Percentiles rank a stretch among this genome's conserved stretches.
These are phyloP conservation scores for Sylvilagus floridanus DNA, from an alignment of 2,797 vertebrate genomes.

Conservation along the genomic window DNA sequence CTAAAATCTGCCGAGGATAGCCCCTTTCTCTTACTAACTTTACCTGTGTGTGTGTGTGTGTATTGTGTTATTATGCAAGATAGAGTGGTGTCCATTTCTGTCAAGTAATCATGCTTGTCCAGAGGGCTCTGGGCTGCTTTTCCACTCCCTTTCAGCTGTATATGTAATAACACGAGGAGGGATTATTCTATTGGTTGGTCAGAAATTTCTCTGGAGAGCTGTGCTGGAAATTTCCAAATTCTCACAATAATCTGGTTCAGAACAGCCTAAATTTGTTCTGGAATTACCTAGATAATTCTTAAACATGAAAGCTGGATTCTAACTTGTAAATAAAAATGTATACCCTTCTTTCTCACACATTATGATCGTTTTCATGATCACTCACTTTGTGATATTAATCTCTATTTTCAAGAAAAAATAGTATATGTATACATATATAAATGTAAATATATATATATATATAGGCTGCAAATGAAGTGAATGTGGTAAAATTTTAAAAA, in stretches of 20 bases:
- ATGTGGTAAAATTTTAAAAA: too few relatives aligned
- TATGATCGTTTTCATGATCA: too few relatives aligned
- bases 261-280: neutral
- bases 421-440: too few relatives aligned
- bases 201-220: neutral
- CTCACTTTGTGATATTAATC: too few relatives aligned
- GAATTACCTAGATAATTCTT: neutral
- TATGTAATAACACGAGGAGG: neutral
- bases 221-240: neutral
- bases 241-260: neutral
- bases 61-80: neutral
- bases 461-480: too few relatives aligned
- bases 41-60: neutral
- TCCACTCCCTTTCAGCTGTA: neutral
- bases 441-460: too few relatives aligned
- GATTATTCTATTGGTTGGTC: neutral
- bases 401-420: too few relatives aligned
- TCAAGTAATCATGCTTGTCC: neutral
- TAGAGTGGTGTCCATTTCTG: neutral
- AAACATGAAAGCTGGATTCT: neutral
- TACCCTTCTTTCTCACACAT: too few relatives aligned
- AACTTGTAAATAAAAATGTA: neutral
- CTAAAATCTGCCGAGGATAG: neutral
- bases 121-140: neutral
- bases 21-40: neutral